Conservation (phyloP, 2,797 vertebrate genomes). For the Pelochelys cantorii region DNA sequence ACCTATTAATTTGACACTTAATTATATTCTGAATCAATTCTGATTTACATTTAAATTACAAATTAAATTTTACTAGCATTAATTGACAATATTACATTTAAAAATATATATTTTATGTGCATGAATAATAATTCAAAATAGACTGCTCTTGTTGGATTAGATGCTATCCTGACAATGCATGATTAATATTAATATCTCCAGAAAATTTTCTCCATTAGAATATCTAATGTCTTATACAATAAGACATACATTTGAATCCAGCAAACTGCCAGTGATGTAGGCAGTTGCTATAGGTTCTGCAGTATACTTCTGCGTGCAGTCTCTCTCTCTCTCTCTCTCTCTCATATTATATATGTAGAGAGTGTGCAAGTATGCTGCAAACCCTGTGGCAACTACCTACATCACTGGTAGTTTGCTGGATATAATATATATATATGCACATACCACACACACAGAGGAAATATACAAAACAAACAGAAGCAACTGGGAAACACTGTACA, state of each 20-base stretch:
- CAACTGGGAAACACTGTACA: accelerated
- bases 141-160: constrained; percentile 43
- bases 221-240: neutral
- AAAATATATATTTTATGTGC: constrained; percentile 62
- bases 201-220: constrained; percentile 34
- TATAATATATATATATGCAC: too few species aligned
- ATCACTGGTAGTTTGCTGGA: too few species aligned
- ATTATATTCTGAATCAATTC: constrained; percentile 65
- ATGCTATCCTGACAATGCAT: constrained; percentile 23
- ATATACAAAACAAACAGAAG: neutral
- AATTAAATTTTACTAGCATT: constrained; percentile 50
- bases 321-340: too few species aligned
- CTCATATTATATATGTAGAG: too few species aligned
- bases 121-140: constrained; percentile 62
- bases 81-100: constrained; percentile 64
- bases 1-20: constrained; percentile 41
- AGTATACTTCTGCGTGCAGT: neutral
- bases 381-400: too few species aligned
- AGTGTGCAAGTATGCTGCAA: too few species aligned
- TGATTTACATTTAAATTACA: constrained; percentile 75
- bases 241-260: constrained; percentile 18
- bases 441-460: neutral
- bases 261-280: accelerated
- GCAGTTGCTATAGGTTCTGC: constrained; percentile 13
- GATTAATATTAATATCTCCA: constrained; percentile 56